Evolutionary conservation across 2,888 invertebrate species (phyloP), one percentile per base, ranked within the genome.

Genomic region (Xestia c-nigrum): DNA sequence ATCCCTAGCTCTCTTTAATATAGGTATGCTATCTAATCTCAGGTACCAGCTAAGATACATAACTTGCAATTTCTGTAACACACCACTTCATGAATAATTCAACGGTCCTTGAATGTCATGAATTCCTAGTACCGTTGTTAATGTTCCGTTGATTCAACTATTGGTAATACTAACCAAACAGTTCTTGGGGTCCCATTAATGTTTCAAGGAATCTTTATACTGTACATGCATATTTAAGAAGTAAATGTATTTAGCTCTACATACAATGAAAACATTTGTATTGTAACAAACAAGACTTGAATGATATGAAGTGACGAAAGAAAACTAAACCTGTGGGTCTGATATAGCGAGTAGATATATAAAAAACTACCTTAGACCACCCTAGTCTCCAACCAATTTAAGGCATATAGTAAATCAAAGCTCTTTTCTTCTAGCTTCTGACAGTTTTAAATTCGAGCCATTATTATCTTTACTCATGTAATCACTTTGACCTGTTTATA

Each of bases 101-200:
- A 80, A 19, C 16, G 55, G 78, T 46, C 78, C 72, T 85, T 81
- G 78, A 74, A 75, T 57, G 38, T n/a, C 78, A 76, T 76, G 70
- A 64, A 78, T 83, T 79, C 85, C 66, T 77, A 64, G 80, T 83
- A 85, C 70, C 19, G n/a, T 12, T 76, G 40, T 61, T 59, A 61
- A 61, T 63, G 50, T 71, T 47, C 61, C 63, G 76, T 76, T 78
- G 63, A 77, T 76, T 85, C 55, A 66, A 50, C 38, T 43, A 21
- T 61, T 67, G 31, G 21, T 63, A 72, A 66, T 50, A 74, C 47
- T 76, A 46, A 84, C 40, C 63, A 76, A 79, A 70, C 40, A 65
- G 52, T 72, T 72, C 61, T 74, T 50, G 16, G 52, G 16, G 38
- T 24, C 12, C 43, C 40, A 59, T 57, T 55, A 80, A 69, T 57